phyloP scores from a whole-genome alignment of 2,797 vertebrate species.

The Aselliscus stoliczkanus region DNA sequence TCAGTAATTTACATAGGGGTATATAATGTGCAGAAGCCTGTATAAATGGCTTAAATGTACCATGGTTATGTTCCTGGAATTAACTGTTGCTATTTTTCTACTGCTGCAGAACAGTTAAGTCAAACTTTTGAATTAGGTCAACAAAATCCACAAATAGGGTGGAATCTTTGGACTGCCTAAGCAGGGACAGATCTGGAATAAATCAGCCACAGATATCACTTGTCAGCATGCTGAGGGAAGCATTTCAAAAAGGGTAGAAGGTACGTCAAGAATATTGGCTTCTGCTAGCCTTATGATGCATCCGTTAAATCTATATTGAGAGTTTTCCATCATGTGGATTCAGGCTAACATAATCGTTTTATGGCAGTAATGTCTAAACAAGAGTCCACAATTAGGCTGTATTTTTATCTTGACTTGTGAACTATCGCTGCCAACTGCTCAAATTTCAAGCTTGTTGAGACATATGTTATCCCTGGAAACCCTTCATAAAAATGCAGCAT shows the following conservation, averaged over 20 bases:
- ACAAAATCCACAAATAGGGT: slow-evolving; percentile 76
- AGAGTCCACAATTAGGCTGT: slow-evolving; percentile 58
- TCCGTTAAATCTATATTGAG: slow-evolving; percentile 66
- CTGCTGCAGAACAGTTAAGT: slow-evolving; percentile 60
- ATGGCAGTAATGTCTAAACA: slow-evolving; percentile 67
- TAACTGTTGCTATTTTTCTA: slow-evolving; percentile 65
- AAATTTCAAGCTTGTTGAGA: slow-evolving; percentile 70
- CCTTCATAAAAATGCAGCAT: slow-evolving; percentile 54
- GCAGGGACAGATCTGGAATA: slow-evolving; percentile 66
- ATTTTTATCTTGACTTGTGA: slow-evolving; percentile 74
- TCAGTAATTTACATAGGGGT: not conserved
- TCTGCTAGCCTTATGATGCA: slow-evolving; percentile 19
- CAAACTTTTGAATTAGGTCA: slow-evolving; percentile 72
- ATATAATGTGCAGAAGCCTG: slow-evolving; percentile 15
- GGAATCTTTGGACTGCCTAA: slow-evolving; percentile 68
- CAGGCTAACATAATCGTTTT: slow-evolving; percentile 58
- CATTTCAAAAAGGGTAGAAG: slow-evolving; percentile 50
- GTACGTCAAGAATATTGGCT: slow-evolving; percentile 42
- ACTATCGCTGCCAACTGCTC: slow-evolving; percentile 56
- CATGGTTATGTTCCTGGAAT: slow-evolving; percentile 50
- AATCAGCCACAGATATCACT: slow-evolving; percentile 71
- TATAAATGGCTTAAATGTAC: slow-evolving; percentile 43
- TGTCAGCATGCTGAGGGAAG: slow-evolving; percentile 43
- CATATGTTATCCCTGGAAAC: slow-evolving; percentile 73
- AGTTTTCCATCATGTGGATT: slow-evolving; percentile 71